These are phyloP conservation scores for Nannospalax galili DNA, from an alignment of 2,113 vertebrate species.

Conservation along the genomic window DNA sequence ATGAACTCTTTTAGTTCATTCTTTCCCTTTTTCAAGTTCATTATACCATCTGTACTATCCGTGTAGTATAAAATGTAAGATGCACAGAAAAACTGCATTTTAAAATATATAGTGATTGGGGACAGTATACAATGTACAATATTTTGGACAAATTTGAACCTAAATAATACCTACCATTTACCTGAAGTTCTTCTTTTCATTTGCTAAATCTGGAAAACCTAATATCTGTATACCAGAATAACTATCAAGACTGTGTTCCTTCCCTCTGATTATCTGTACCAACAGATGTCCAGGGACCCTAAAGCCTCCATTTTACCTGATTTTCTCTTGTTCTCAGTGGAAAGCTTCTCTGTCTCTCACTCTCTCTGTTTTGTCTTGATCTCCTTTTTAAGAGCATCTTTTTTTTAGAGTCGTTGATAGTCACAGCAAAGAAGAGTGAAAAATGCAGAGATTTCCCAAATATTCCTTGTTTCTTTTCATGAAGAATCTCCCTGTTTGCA, in stretches of 20 bases:
- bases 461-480: not conserved
- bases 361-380: not conserved
- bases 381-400: not conserved
- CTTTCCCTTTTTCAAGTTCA: not conserved
- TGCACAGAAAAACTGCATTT: not conserved
- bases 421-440: not conserved
- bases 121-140: not conserved
- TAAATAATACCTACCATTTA: slow-evolving; percentile 6
- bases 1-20: not conserved
- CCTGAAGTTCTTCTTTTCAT: slow-evolving; percentile 23
- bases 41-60: not conserved
- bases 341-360: not conserved
- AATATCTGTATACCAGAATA: not conserved
- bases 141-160: not conserved
- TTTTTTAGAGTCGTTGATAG: not conserved
- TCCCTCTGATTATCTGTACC: not conserved
- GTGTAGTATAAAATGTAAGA: not conserved
- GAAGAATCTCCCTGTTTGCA: not conserved
- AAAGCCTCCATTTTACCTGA: not conserved
- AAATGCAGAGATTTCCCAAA: not conserved
- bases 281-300: not conserved
- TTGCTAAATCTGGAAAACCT: not conserved
- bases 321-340: not conserved
- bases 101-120: slow-evolving; percentile 1
- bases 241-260: not conserved